These are phyloP conservation scores for Pica pica DNA, from an alignment of 2,113 vertebrate species.

Conservation along the genomic window DNA sequence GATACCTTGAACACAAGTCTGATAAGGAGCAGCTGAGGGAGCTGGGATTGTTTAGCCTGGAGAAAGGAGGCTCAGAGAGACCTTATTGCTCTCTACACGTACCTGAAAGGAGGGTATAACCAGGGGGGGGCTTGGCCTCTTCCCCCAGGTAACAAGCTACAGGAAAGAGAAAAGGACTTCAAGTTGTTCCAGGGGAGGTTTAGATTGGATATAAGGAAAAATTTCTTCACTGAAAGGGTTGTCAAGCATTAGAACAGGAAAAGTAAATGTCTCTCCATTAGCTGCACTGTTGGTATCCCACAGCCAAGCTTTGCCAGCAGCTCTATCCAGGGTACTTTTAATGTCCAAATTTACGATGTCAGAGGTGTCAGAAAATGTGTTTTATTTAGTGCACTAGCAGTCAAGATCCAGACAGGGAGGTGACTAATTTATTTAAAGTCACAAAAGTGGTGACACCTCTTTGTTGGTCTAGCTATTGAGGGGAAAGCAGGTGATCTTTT, in stretches of 20 bases:
- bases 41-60: neutral
- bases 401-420: neutral
- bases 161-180: neutral
- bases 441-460: neutral
- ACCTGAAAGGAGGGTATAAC: neutral
- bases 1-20: neutral
- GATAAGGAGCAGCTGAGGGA: neutral
- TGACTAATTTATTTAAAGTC: neutral
- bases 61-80: neutral
- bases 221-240: neutral
- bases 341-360: neutral
- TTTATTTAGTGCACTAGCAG: neutral
- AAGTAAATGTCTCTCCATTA: neutral
- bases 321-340: neutral
- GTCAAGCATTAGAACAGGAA: neutral
- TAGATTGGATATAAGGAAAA: neutral
- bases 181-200: neutral
- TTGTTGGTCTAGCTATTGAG: neutral
- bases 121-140: neutral
- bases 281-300: neutral
- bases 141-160: neutral
- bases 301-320: fast-evolving
- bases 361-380: neutral
- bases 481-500: neutral
- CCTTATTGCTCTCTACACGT: fast-evolving